Evolutionary conservation across 2,797 vertebrate species (phyloP).

Genomic region (Pachyuromys duprasi): DNA sequence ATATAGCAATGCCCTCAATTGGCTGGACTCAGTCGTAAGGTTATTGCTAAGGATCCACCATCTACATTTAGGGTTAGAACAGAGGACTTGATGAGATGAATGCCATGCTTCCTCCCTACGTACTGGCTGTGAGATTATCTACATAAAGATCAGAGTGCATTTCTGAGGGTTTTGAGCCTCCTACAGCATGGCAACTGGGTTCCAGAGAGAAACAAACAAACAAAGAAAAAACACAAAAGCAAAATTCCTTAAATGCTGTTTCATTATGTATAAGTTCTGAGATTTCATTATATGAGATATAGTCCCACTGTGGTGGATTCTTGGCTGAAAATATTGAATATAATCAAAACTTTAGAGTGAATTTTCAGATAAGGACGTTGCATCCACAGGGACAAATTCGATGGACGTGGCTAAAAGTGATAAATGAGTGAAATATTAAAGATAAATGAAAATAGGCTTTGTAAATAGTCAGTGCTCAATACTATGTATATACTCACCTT

Average conservation of each 20-base stretch:
- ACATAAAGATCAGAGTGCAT: not conserved
- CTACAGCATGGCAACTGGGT: not conserved
- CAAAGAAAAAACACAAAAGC: not conserved
- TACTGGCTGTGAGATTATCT: not conserved
- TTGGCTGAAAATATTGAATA: not conserved
- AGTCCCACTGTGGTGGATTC: not conserved
- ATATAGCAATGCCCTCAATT: not conserved
- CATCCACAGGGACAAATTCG: not conserved
- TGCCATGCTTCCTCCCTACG: not conserved
- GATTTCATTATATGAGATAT: not conserved
- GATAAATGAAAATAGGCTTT: not conserved
- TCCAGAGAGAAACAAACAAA: not conserved
- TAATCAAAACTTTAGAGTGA: not conserved
- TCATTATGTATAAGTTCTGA: not conserved
- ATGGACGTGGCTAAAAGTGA: not conserved
- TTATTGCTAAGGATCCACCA: not conserved
- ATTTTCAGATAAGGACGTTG: not conserved
- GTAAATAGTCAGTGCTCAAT: not conserved
- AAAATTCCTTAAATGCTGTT: not conserved
- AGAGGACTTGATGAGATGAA: not conserved
- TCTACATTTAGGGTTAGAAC: not conserved
- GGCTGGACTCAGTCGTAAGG: not conserved
- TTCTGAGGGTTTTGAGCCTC: not conserved
- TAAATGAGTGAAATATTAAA: slow-evolving; percentile 5
- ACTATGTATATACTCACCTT: not conserved